Base-by-base conservation (phyloP, 2,888 invertebrate species). In the Aproaerema taeniolella region DNA sequence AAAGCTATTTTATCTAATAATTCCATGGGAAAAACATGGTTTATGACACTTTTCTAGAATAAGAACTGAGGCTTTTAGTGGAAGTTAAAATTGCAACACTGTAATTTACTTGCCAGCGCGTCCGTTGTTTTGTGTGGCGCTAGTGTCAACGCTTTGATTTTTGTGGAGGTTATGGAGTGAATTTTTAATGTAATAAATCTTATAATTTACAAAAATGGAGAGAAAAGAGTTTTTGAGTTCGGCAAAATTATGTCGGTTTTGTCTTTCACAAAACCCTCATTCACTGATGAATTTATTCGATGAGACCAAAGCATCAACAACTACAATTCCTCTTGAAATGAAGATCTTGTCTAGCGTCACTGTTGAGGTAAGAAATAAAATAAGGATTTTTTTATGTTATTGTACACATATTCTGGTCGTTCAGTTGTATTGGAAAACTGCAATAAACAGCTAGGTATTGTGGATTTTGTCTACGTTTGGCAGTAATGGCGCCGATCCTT, bases 271-370 rank as follows among this genome's bases (percentile, higher is more conserved):
- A 64, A 88, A 89, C n/a, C n/a, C n/a, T 52, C 88, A 86, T 47
- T 87, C 90, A 41, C 74, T 94, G 46, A 87, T 83, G 49, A 91
- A 88, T 71, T 90, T 94, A 63, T 93, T 91, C 69, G 89, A 91
- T 53, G 88, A 86, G 56, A 85, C 76, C 50, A 74, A 85, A 49
- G 67, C 74, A 46, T 77, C 82, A 56, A 91, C 90, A 70, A 89
- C 89, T 58, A 78, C 88, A 43, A 89, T 91, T 53, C 90, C 92
- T 52, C 83, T 94, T 55, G 88, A 91, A 39, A 72, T 93, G 54
- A 93, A 94, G 85, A 91, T 94, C 59, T 91, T 94, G 90, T 91
- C 93, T 38, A 92, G 92, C 66, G 88, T 92, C 49, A 89, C 92
- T 42, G 90, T 94, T 53, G 94, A 94, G 92, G 94, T 94, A 89